phyloP scores from a whole-genome alignment of 2,113 vertebrate genomes.

The Heloderma charlesbogerti region DNA sequence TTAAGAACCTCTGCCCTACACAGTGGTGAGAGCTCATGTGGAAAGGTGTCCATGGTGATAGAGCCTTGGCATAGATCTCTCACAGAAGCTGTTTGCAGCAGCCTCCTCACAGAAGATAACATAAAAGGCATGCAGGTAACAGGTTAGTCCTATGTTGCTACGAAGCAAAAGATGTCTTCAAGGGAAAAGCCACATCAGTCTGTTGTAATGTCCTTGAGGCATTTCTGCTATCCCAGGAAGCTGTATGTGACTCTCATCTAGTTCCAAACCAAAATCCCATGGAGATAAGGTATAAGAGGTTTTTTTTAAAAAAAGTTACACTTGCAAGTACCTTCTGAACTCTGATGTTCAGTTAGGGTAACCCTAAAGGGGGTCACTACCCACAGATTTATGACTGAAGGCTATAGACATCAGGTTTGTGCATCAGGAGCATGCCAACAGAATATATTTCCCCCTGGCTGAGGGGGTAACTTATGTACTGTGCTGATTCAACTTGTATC shows the following conservation, averaged over 20 bases:
- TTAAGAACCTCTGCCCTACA: not conserved
- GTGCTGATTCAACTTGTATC: not conserved
- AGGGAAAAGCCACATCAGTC: not conserved
- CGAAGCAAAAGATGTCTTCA: not conserved
- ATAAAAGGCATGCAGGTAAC: not conserved
- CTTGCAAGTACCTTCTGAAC: not conserved
- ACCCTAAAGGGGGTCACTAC: not conserved
- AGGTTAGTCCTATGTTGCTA: not conserved
- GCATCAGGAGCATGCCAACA: not conserved
- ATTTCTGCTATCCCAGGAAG: not conserved
- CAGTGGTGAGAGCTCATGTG: not conserved
- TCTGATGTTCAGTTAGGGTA: not conserved
- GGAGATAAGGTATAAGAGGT: not conserved
- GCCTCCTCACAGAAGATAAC: not conserved
- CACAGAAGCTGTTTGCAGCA: not conserved
- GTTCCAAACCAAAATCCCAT: not conserved
- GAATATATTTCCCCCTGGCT: constrained; percentile 9
- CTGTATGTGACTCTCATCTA: not conserved
- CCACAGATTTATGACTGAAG: constrained; percentile 4
- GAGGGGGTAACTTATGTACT: not conserved
- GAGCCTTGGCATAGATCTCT: not conserved
- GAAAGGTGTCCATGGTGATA: not conserved
- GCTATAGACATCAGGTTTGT: not conserved
- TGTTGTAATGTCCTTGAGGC: not conserved
- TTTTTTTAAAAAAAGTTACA: not conserved